A percentile compares a stretch with the other conserved stretches of the same genome.
phyloP scores from a whole-genome alignment of 2,113 vertebrate genomes.

The Lutjanus erythropterus region DNA sequence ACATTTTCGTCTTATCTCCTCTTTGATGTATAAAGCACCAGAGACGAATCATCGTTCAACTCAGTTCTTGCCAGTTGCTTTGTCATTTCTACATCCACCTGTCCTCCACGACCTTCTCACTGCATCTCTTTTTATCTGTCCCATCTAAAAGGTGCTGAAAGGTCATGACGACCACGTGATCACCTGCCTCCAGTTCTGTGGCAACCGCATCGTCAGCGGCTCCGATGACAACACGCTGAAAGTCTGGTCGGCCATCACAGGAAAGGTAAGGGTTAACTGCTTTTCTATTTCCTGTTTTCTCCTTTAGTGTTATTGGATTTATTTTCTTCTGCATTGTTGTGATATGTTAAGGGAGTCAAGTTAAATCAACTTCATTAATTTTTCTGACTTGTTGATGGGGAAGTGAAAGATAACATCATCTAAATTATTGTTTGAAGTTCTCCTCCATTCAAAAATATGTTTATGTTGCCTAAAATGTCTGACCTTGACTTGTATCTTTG shows the following conservation, averaged over 20 bases:
- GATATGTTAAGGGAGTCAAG: background rate
- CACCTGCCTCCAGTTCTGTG: slow-evolving; percentile 98
- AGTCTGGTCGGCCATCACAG: slow-evolving; percentile 98
- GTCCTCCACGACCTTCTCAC: slow-evolving; percentile 4
- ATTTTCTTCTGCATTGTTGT: background rate
- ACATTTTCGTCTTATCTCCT: slow-evolving; percentile 55
- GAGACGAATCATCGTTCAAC: slow-evolving; percentile 37
- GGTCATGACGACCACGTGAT: slow-evolving; percentile 99
- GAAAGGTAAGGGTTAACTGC: slow-evolving; percentile 88
- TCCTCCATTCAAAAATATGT: too few relatives aligned
- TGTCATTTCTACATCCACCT: slow-evolving; percentile 10
- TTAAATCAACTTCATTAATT: background rate
- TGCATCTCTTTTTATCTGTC: slow-evolving; percentile 12
- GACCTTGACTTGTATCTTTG: too few relatives aligned
- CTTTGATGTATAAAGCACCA: slow-evolving; percentile 50
- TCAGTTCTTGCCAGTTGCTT: slow-evolving; percentile 23
- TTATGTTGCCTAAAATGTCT: too few relatives aligned
- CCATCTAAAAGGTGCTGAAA: slow-evolving; percentile 92
- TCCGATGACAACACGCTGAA: slow-evolving; percentile 99
- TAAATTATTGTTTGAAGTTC: background rate
- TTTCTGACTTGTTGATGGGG: slow-evolving; percentile 26
- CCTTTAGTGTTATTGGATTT: background rate
- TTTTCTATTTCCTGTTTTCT: background rate
- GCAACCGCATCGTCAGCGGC: slow-evolving; percentile 97
- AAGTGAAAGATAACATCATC: slow-evolving; percentile 8